phyloP scores from a whole-genome alignment of 2,113 vertebrate species.

The Gasterosteus nipponicus region DNA sequence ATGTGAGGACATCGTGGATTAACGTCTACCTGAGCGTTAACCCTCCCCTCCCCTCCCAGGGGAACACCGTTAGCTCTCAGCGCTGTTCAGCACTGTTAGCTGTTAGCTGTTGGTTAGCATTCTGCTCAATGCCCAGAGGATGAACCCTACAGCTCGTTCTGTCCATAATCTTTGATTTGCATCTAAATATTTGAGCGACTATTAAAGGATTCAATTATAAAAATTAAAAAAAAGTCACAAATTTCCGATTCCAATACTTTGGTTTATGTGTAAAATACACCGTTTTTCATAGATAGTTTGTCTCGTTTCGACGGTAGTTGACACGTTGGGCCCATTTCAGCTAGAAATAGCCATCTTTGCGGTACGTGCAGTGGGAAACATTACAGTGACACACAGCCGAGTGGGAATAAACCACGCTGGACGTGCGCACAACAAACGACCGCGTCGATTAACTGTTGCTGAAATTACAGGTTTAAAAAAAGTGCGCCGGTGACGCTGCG shows the following conservation, averaged over 20 bases:
- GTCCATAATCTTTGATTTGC: not conserved
- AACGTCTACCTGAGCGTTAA: no score
- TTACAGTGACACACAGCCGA: conserved; percentile 25
- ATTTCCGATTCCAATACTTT: not conserved
- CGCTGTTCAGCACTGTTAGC: not conserved
- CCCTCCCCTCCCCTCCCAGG: no score
- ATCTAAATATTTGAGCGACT: not conserved
- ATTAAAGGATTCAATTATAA: not conserved
- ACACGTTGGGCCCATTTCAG: conserved; percentile 36
- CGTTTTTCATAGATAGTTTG: no score
- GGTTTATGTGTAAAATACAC: not conserved
- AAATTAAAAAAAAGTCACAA: no score
- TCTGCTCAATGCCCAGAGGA: not conserved
- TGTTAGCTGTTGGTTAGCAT: not conserved
- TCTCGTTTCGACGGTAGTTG: not conserved
- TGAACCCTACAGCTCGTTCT: not conserved
- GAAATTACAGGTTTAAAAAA: conserved; percentile 66
- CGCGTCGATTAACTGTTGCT: conserved; percentile 40
- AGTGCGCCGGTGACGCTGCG: conserved; percentile 47
- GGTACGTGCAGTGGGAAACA: not conserved
- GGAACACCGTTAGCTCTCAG: no score
- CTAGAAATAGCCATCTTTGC: conserved; percentile 2
- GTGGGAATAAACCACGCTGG: conserved; percentile 16
- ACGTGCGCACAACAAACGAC: conserved; percentile 24
- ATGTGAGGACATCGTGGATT: not conserved